Evolutionary conservation across 2,797 vertebrate genomes (phyloP), one percentile per base, ranked within the genome.

Genomic region (Parauchenoglanis ngamensis): DNA sequence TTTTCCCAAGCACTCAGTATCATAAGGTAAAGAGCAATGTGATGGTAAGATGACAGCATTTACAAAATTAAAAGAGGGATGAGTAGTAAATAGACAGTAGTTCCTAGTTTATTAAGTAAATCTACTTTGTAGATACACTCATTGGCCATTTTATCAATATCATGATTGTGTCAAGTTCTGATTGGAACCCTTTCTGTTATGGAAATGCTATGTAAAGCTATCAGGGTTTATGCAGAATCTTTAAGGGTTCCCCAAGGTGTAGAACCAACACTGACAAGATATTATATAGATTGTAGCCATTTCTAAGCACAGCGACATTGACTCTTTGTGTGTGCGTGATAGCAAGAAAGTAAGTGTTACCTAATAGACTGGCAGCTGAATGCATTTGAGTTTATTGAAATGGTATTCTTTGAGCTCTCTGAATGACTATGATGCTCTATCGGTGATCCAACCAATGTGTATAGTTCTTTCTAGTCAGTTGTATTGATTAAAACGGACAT

Each of bases 21-120:
- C n/a, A 65, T n/a, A 67, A 15, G n/a, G 31, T 35, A 70, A 70
- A 70, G 31, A 70, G 67, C 72, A 75, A 75, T 75, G 44, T n/a
- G 21, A 75, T 46, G 40, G 25, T 75, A 75, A 25, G 23, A 49
- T 75, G 72, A 49, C 72, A 73, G 21, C 21, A 46, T 75, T 73
- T 73, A 35, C 12, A 68, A 68, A 68, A 15, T 31, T 68, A 68
- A 68, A 68, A 68, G 63, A n/a, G 63, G n/a, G n/a, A 65, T 28
- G 25, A 28, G 28, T 12, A 65, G n/a, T 65, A 65, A 65, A 28
- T 65, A 35, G 65, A 68, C 65, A 68, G 10, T 25, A 35, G 15
- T 31, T 35, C 67, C 28, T 31, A 61, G 67, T 19, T 35, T 31
- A 67, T 67, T 31, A 68, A 6, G 28, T 68, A 15, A 31, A 68